phyloP scores from a whole-genome alignment of 2,888 invertebrate genomes.

The Ryuthela nishihirai region DNA sequence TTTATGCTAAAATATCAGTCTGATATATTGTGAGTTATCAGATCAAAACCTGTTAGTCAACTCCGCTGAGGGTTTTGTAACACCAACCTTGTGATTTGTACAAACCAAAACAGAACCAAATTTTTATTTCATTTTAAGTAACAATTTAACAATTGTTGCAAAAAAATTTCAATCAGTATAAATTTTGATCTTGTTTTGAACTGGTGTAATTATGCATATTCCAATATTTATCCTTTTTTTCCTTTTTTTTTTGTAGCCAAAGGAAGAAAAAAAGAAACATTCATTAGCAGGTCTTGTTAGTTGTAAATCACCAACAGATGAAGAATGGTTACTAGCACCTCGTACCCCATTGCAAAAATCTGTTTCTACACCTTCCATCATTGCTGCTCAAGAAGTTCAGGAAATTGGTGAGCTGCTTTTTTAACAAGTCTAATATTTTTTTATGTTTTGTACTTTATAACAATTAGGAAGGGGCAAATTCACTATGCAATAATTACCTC shows the following conservation, averaged over 20 bases:
- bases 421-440: not conserved
- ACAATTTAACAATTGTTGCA: not conserved
- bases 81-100: too few species aligned
- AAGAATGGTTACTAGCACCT: constrained; percentile 32
- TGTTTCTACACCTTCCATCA: constrained; percentile 41
- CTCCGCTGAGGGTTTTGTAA: too few species aligned
- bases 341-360: constrained; percentile 40
- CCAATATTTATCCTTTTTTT: too few species aligned
- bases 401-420: constrained; percentile 26
- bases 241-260: constrained; percentile 17
- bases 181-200: not conserved
- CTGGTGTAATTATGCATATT: too few species aligned
- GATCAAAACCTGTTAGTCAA: too few species aligned
- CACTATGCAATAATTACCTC: not conserved
- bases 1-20: too few species aligned
- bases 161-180: not conserved
- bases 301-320: constrained; percentile 13
- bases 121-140: too few species aligned
- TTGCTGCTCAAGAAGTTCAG: constrained; percentile 40
- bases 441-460: not conserved
- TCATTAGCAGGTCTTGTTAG: constrained; percentile 14
- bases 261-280: constrained; percentile 22
- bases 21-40: too few species aligned
- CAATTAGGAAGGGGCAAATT: not conserved
- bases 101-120: too few species aligned